Evolutionary conservation across 2,797 vertebrate species (phyloP).

Genomic region (Typhlichthys subterraneus): DNA sequence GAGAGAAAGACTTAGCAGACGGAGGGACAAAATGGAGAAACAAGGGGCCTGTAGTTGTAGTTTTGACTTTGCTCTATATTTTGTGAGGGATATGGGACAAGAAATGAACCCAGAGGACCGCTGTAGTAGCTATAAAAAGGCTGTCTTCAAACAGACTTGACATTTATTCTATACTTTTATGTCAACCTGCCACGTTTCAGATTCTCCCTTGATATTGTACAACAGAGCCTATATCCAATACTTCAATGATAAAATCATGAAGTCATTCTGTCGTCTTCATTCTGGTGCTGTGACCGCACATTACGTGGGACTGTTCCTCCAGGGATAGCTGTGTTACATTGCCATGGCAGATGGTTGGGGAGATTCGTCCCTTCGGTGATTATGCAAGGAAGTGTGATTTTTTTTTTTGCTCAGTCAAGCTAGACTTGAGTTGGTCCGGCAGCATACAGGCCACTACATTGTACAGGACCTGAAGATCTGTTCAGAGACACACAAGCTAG

Average conservation of each 20-base stretch:
- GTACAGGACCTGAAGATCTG: neutral
- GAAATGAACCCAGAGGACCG: conserved; percentile 21
- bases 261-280: conserved; percentile 16
- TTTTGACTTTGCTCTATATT: conserved; percentile 29
- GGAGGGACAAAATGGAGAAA: conserved; percentile 25
- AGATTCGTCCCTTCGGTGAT: conserved; percentile 40
- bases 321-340: conserved; percentile 35
- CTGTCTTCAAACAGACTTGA: neutral
- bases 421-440: conserved; percentile 22
- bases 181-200: neutral
- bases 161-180: conserved; percentile 2
- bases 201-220: neutral
- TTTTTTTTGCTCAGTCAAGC: conserved; percentile 36
- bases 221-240: conserved; percentile 6
- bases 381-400: conserved; percentile 56
- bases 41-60: neutral
- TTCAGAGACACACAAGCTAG: too few relatives aligned
- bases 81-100: conserved; percentile 8
- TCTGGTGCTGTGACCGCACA: conserved; percentile 29
- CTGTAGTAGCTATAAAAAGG: conserved; percentile 25
- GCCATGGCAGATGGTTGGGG: conserved; percentile 60
- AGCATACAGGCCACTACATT: conserved; percentile 12
- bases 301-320: conserved; percentile 41
- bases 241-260: too few relatives aligned
- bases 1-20: conserved; percentile 27